Evolutionary conservation across 2,888 invertebrate species (phyloP), one percentile per base, ranked within the genome.

Genomic region (Dynastes tityus): DNA sequence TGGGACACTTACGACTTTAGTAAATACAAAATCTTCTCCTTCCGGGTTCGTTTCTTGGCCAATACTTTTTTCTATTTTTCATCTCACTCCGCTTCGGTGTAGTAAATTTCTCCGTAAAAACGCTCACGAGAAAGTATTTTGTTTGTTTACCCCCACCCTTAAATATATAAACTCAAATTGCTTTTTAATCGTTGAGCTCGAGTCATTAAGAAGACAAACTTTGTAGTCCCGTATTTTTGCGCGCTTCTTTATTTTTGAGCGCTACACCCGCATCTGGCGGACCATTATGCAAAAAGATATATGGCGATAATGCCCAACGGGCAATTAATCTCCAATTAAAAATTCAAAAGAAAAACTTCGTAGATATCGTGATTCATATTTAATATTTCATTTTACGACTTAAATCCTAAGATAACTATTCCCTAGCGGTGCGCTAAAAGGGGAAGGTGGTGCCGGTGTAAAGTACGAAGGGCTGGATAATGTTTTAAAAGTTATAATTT

Each of bases 401-500:
- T 32, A 74, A 78, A 78, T 78, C 53, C 51, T 71, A 65, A 65
- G 78, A 78, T 78, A 73, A 73, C 78, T 73, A 71, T 64, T 73
- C 78, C 78, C 73, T 0, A 58, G 63, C 27, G 77, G 51, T 16
- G 16, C 32, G 73, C 68, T 9, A 40, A n/a, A 27, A 8, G 22
- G 22, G 55, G 55, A 22, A 58, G 55, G 9, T 58, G 55, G 55
- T 58, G 22, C 9, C 22, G 53, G 53, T 13, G 55, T 67, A 49
- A 76, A 55, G 55, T 51, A 32, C 29, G 32, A 37, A 53, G 77
- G 22, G 3, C 27, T 27, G 68, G 77, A 58, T 68, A 77, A 77
- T 68, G 77, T 68, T 68, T 67, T 77, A 68, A 77, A 68, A 77
- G 77, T 77, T 77, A 77, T 77, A 77, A 77, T 77, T 77, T 77